Evolutionary conservation across 1,140 invertebrate species (phyloP).

Genomic region (Hylaeus anthracinus): DNA sequence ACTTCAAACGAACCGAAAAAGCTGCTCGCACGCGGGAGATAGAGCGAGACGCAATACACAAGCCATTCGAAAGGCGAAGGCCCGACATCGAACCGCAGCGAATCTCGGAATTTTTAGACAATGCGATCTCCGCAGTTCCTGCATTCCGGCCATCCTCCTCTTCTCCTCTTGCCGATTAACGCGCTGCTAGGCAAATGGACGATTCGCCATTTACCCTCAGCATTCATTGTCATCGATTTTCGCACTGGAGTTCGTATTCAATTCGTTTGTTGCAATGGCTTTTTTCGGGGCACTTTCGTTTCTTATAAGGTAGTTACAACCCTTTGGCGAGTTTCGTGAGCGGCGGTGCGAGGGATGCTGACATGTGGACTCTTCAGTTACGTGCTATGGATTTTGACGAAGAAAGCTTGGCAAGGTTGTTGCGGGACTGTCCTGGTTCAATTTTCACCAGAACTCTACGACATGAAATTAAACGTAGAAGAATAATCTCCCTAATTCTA

Average conservation of each 20-base stretch:
- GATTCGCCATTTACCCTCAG: background rate
- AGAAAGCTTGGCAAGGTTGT: too few relatives aligned
- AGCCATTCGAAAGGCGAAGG: conserved; percentile 29
- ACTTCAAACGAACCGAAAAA: conserved; percentile 76
- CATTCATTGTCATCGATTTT: background rate
- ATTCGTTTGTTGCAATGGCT: too few relatives aligned
- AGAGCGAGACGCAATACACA: conserved; percentile 12
- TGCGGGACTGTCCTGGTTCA: too few relatives aligned
- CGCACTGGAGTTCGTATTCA: background rate
- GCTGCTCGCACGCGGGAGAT: conserved; percentile 21
- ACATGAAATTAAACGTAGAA: too few relatives aligned
- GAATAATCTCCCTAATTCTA: too few relatives aligned
- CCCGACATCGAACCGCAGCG: conserved; percentile 33
- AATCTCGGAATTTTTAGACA: conserved; percentile 56
- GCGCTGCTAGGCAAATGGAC: conserved; percentile 22
- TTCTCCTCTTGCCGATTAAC: conserved; percentile 19
- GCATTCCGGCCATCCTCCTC: background rate
- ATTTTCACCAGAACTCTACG: too few relatives aligned
- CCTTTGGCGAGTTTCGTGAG: too few relatives aligned
- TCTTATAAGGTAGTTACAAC: too few relatives aligned
- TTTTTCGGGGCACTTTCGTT: too few relatives aligned
- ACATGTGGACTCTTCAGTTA: too few relatives aligned
- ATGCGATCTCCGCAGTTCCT: conserved; percentile 23
- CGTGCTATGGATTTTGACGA: too few relatives aligned
- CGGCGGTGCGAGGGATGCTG: too few relatives aligned